These are phyloP conservation scores for Irena cyanogastra DNA, from an alignment of 2,113 vertebrate species.

Conservation along the genomic window DNA sequence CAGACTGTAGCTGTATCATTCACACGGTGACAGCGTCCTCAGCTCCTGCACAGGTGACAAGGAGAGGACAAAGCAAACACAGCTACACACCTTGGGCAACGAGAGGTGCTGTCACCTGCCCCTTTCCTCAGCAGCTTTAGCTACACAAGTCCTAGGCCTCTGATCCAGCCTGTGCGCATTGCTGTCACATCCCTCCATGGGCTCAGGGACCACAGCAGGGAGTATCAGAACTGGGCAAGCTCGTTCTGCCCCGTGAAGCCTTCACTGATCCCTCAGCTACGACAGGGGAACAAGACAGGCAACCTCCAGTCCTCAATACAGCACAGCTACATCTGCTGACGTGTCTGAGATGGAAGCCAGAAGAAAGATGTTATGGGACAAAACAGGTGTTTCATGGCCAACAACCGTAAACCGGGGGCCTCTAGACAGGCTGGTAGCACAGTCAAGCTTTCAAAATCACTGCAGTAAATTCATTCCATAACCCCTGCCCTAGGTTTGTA, in stretches of 20 bases:
- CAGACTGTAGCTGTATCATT: not conserved
- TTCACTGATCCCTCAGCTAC: not conserved
- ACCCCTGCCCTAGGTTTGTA: slow-evolving; percentile 61
- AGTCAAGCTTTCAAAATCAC: slow-evolving; percentile 37
- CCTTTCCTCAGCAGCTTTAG: not conserved
- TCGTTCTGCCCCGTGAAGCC: not conserved
- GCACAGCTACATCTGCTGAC: not conserved
- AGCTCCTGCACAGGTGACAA: not conserved
- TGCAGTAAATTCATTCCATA: slow-evolving; percentile 44
- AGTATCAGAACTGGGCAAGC: not conserved
- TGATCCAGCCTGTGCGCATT: not conserved
- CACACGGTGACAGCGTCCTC: not conserved
- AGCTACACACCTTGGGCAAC: not conserved
- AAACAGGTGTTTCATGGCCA: not conserved
- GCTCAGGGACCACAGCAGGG: not conserved
- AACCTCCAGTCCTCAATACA: not conserved
- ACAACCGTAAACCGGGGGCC: not conserved
- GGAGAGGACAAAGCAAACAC: not conserved
- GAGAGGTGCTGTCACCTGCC: not conserved
- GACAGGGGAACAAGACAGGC: not conserved
- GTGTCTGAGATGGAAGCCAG: slow-evolving; percentile 4
- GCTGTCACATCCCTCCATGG: not conserved
- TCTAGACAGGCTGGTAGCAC: not conserved
- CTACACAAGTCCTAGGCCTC: not conserved
- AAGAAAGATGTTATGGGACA: not conserved